Conservation (phyloP, 2,888 invertebrate species). For the Malthinus flaveolus region DNA sequence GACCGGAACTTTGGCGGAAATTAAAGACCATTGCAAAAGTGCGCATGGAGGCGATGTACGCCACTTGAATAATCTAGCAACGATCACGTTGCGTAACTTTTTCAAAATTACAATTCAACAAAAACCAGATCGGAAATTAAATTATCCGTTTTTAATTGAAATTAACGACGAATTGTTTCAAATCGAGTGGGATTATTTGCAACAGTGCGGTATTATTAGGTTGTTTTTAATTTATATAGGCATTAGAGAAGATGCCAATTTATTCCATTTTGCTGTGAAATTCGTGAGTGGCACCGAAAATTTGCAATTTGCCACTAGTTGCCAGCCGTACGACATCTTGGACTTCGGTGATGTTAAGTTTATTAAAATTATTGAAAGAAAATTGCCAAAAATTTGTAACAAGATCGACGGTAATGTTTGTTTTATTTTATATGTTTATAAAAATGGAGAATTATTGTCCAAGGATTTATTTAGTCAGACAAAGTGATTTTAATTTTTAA, state of each 20-base stretch:
- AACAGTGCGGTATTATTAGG: not conserved
- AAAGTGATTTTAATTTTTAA: too few species aligned
- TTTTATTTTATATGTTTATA: not conserved
- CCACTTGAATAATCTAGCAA: not conserved
- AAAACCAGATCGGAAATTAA: not conserved
- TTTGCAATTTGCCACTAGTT: not conserved
- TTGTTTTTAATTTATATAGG: not conserved
- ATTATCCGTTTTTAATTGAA: not conserved
- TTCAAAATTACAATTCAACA: not conserved
- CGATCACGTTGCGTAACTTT: not conserved
- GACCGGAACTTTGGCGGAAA: not conserved
- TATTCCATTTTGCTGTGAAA: not conserved
- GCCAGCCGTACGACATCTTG: not conserved
- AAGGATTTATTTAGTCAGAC: too few species aligned
- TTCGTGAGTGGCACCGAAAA: not conserved
- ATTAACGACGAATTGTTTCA: not conserved
- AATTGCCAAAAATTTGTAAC: not conserved
- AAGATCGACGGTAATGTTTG: not conserved
- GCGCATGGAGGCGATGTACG: not conserved
- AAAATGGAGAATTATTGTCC: not conserved
- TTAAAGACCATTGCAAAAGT: not conserved
- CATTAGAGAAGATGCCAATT: not conserved
- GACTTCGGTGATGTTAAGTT: not conserved
- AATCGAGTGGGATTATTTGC: not conserved
- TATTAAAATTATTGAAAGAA: not conserved